phyloP scores from a whole-genome alignment of 2,113 vertebrate species.

The Notothenia rossii region DNA sequence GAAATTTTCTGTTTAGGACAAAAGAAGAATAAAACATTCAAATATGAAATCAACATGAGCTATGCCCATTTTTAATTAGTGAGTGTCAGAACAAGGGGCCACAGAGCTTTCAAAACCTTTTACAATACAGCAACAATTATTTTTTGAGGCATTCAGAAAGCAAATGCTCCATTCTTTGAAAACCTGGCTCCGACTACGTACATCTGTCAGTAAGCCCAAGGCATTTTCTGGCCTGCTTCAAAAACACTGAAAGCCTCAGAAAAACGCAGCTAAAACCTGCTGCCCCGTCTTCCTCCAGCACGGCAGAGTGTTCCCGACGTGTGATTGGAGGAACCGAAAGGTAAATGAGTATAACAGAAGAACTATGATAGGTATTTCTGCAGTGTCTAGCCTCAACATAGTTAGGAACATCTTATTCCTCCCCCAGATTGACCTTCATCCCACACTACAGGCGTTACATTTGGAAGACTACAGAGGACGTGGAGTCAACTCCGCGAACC shows the following conservation, averaged over 20 bases:
- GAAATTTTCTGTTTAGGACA: constrained; percentile 90
- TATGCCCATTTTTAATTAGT: not conserved
- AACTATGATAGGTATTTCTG: constrained; percentile 33
- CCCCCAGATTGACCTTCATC: not conserved
- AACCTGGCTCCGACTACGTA: not conserved
- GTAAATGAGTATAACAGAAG: constrained; percentile 35
- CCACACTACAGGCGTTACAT: constrained; percentile 39
- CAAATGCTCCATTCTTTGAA: constrained; percentile 15
- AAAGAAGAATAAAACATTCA: not conserved
- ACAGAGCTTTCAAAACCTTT: not conserved
- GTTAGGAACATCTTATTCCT: not conserved
- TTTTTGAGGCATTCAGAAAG: constrained; percentile 16
- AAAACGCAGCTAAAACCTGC: constrained; percentile 14
- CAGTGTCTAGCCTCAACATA: constrained; percentile 8
- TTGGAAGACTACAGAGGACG: not conserved
- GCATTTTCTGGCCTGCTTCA: constrained; percentile 14
- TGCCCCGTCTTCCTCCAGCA: not conserved
- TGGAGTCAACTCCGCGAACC: constrained; percentile 3
- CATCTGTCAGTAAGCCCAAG: constrained; percentile 3
- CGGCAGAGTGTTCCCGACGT: not conserved
- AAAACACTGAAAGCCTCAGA: constrained; percentile 3
- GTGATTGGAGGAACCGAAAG: not conserved
- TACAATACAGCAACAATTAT: not conserved
- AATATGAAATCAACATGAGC: not conserved
- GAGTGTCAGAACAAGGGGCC: not conserved